Conservation (phyloP, 1,140 invertebrate genomes). For the Cydia strobilella region DNA sequence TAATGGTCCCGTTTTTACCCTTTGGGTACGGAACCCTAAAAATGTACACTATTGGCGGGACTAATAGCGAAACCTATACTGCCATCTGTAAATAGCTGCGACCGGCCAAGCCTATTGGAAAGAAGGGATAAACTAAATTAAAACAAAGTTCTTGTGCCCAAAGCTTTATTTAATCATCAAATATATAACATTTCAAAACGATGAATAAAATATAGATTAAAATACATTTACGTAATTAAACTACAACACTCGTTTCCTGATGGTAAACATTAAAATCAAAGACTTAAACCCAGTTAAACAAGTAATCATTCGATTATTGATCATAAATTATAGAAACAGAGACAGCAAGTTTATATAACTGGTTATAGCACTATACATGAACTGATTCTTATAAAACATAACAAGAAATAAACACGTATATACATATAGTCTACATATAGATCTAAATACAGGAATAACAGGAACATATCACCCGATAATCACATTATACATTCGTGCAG, state of each 20-base stretch:
- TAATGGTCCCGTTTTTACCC: no score
- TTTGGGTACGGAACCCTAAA: no score
- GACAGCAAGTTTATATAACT: background rate
- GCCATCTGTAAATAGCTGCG: no score
- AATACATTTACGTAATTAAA: constrained; percentile 15
- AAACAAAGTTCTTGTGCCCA: constrained; percentile 12
- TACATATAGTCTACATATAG: constrained; percentile 7
- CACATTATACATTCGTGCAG: constrained; percentile 15
- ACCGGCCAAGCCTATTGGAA: background rate
- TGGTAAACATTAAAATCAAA: background rate
- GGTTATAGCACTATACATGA: constrained; percentile 8
- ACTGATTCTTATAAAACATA: constrained; percentile 15
- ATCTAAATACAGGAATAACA: constrained; percentile 1
- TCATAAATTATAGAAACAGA: no score
- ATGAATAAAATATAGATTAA: constrained; percentile 20
- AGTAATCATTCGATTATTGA: background rate
- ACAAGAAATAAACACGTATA: constrained; percentile 17
- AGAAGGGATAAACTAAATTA: background rate
- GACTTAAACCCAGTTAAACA: background rate
- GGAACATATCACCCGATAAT: constrained; percentile 23
- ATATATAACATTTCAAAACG: constrained; percentile 38
- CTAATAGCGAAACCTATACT: no score
- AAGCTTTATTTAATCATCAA: constrained; percentile 34
- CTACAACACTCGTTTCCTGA: constrained; percentile 1
- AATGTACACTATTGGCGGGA: no score